phyloP scores from a whole-genome alignment of 2,888 invertebrate species.

The Agapetus fuscipes region DNA sequence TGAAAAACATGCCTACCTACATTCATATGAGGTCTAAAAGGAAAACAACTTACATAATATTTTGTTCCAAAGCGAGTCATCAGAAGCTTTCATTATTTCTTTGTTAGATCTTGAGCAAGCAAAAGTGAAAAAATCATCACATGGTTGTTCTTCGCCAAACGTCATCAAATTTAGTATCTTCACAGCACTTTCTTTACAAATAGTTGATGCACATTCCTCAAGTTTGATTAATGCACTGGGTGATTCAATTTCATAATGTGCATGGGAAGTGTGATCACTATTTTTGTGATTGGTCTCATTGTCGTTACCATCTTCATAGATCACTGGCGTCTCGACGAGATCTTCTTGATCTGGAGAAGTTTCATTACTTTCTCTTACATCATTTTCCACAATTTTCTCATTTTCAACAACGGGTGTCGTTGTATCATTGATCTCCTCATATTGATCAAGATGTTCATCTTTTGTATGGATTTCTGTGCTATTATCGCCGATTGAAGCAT shows the following conservation, averaged over 20 bases:
- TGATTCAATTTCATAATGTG: not conserved
- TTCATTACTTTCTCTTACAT: too few relatives aligned
- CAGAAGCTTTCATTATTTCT: conserved; percentile 2
- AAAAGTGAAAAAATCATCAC: conserved; percentile 10
- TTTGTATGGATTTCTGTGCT: not conserved
- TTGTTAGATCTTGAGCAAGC: conserved; percentile 11
- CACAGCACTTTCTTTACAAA: conserved; percentile 10
- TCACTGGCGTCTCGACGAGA: too few relatives aligned
- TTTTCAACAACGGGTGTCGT: too few relatives aligned
- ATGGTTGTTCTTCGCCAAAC: conserved; percentile 6
- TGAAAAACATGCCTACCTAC: too few relatives aligned
- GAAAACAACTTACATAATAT: too few relatives aligned
- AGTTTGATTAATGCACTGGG: not conserved
- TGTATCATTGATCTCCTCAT: too few relatives aligned
- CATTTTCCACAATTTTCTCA: not conserved
- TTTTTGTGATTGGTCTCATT: not conserved
- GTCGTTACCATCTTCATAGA: too few relatives aligned
- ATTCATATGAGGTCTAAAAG: too few relatives aligned
- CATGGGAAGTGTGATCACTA: not conserved
- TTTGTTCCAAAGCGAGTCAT: not conserved
- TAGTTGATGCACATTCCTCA: conserved; percentile 5
- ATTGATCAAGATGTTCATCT: too few relatives aligned
- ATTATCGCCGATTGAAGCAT: not conserved
- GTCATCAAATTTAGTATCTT: conserved; percentile 7
- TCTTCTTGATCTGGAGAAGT: too few relatives aligned